Percentiles rank a stretch among this genome's conserved stretches.
Conservation (phyloP, 2,797 vertebrate species). For the Brotula barbata region DNA sequence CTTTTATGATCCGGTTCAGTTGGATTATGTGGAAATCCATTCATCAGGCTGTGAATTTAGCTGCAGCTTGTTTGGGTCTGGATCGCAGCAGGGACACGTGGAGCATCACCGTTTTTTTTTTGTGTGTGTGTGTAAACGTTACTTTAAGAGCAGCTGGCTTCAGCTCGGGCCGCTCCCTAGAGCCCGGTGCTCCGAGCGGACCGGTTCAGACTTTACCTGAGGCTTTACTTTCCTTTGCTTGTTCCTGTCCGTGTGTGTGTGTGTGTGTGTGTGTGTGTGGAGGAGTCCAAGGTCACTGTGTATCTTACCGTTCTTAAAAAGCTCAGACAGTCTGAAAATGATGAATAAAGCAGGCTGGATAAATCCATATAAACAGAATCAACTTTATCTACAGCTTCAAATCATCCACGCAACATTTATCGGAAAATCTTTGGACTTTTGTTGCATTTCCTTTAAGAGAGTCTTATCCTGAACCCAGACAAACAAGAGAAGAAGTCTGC, state of each 20-base stretch:
- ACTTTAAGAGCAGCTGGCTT: neutral
- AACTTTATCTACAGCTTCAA: neutral
- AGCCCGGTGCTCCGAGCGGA: too few species aligned
- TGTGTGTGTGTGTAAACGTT: neutral
- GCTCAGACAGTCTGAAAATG: too few species aligned
- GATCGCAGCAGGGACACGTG: neutral
- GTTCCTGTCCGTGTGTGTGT: neutral
- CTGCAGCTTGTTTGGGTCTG: constrained; percentile 3
- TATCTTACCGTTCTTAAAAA: too few species aligned
- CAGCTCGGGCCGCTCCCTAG: too few species aligned
- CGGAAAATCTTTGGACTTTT: neutral
- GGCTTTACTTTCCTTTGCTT: too few species aligned
- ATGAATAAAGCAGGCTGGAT: neutral
- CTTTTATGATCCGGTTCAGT: neutral
- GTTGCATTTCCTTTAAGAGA: constrained; percentile 1
- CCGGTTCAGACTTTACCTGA: too few species aligned
- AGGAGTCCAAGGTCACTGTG: constrained; percentile 4
- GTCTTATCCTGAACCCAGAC: constrained; percentile 18
- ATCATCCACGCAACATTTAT: constrained; percentile 6
- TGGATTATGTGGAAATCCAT: neutral
- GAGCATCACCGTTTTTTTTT: neutral
- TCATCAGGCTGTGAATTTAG: neutral
- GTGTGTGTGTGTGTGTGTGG: too few species aligned
- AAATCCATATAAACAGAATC: neutral
- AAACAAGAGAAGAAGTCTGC: too few species aligned